phyloP scores from a whole-genome alignment of 2,888 invertebrate species.

The Andrena bucephala region DNA sequence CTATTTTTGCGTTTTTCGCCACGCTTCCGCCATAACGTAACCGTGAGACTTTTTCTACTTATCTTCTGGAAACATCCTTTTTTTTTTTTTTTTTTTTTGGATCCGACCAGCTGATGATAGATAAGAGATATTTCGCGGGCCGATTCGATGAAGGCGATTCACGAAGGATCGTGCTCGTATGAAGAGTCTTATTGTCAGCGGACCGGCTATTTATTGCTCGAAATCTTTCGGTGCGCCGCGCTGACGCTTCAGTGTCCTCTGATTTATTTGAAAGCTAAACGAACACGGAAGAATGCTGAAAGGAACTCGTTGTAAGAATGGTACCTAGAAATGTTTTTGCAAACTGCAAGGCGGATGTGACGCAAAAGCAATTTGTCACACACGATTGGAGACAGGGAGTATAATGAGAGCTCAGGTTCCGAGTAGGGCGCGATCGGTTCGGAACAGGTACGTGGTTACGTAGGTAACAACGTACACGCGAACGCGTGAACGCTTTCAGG shows the following conservation, averaged over 20 bases:
- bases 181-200: no score
- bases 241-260: neutral
- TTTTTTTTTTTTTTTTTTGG: neutral
- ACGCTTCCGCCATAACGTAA: slow-evolving; percentile 32
- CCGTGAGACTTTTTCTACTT: slow-evolving; percentile 55
- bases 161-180: neutral
- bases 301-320: slow-evolving; percentile 4
- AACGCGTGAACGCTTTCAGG: neutral
- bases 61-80: neutral
- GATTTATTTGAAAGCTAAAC: neutral
- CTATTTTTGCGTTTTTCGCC: slow-evolving; percentile 54
- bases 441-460: slow-evolving; percentile 30
- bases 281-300: neutral
- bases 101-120: neutral
- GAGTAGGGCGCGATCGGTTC: slow-evolving; percentile 56
- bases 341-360: slow-evolving; percentile 77
- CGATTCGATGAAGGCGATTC: slow-evolving; percentile 11
- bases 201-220: neutral
- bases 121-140: slow-evolving; percentile 26
- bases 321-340: slow-evolving; percentile 42
- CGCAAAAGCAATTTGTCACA: slow-evolving; percentile 80
- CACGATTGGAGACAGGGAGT: slow-evolving; percentile 77
- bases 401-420: slow-evolving; percentile 72
- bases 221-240: neutral
- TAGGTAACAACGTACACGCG: neutral